Percentiles rank a stretch among this genome's conserved stretches.
Conservation (phyloP, 2,797 vertebrate species). For the Typhlichthys eigenmanni region DNA sequence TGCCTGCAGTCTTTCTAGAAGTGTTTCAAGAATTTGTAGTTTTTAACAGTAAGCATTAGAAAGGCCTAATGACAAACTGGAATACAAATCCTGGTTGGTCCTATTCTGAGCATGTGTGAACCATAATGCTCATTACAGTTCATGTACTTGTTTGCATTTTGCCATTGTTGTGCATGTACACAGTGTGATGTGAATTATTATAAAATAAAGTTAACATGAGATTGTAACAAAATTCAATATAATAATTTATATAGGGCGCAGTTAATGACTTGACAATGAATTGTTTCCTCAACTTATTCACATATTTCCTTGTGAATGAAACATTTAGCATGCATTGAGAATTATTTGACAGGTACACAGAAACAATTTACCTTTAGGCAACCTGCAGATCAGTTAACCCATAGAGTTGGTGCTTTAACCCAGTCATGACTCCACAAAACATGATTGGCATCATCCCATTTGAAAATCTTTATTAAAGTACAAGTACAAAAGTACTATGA, state of each 20-base stretch:
- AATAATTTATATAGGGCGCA: slow-evolving; percentile 48
- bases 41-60: slow-evolving; percentile 45
- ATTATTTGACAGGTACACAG: too few species aligned
- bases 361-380: too few species aligned
- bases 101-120: slow-evolving; percentile 43
- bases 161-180: slow-evolving; percentile 63
- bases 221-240: slow-evolving; percentile 43
- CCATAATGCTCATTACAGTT: slow-evolving; percentile 34
- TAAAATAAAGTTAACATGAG: slow-evolving; percentile 51
- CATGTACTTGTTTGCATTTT: slow-evolving; percentile 57
- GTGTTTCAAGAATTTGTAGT: slow-evolving; percentile 44
- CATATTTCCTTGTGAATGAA: too few species aligned
- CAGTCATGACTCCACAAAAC: too few species aligned
- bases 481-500: not conserved
- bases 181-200: slow-evolving; percentile 61
- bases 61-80: slow-evolving; percentile 55
- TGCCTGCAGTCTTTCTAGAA: slow-evolving; percentile 38
- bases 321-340: too few species aligned
- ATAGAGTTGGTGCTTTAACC: too few species aligned
- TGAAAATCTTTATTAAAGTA: too few species aligned
- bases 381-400: too few species aligned
- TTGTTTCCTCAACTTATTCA: too few species aligned
- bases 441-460: too few species aligned
- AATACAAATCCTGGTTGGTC: slow-evolving; percentile 35
- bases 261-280: slow-evolving; percentile 24